Base-by-base conservation (phyloP, 2,113 vertebrate species). In the Eira barbara region DNA sequence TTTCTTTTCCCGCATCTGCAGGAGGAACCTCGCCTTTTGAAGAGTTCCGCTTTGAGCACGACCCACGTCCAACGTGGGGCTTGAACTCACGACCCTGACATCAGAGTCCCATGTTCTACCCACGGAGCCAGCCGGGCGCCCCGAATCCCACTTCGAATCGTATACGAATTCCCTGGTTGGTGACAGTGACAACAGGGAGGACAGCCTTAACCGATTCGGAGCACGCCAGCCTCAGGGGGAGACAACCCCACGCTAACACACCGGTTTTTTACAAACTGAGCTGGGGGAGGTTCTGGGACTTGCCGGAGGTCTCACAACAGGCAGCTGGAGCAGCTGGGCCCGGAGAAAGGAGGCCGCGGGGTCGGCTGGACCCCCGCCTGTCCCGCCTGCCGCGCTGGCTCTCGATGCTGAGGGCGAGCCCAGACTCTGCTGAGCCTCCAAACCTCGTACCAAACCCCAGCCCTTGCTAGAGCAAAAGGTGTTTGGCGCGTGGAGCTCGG, bases 301-400 rank as follows among this genome's bases (percentile, higher is more conserved):
- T 5, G 13, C 79, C 6, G 0, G 8, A 39, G 21, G 69, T 55
- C 2, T 0, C 34, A 7, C 17, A 1, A 8, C 7, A 0, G 36
- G 20, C 47, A 3, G 27, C 67, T 1, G 55, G 92, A 34, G 63
- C 45, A 21, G 4, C 39, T 5, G 13, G 31, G 82, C 14, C 63
- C 15, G 0, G 17, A 13, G 18, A 9, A 3, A 3, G 18, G 61
- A 63, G 45, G 52, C 10, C 13, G 0, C 1, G 27, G 91, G 3
- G 34, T 31, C 39, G 0, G 36, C 45, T 6, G 14, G 29, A 7
- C n/a, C 0, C 0, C 4, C 0, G 0, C 36, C 84, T 6, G 1
- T 13, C 45, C 47, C 0, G 8, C 34, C 21, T 49, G 71, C 23
- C 15, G 2, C 1, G 18, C 20, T 21, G 15, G 14, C 59, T 36